Evolutionary conservation across 1,140 invertebrate genomes (phyloP), one percentile per base, ranked within the genome.

Genomic region (Archivesica marissinica): DNA sequence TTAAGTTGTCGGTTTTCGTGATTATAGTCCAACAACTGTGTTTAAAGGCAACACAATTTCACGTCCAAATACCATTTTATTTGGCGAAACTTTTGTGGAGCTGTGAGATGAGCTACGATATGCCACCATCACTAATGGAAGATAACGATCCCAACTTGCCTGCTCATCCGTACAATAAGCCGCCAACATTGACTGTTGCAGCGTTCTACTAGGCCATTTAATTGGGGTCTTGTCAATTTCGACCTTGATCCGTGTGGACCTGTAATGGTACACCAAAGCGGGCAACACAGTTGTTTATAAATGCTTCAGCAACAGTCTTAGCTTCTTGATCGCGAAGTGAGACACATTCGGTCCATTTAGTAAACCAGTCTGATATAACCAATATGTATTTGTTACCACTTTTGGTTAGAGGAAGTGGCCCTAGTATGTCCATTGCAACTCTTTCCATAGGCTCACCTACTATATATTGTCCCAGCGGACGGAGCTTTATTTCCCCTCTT

Each of bases 201-300:
- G n/a, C n/a, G n/a, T n/a, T n/a, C n/a, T n/a, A n/a, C n/a, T n/a
- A n/a, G n/a, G n/a, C n/a, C n/a, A n/a, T n/a, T n/a, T n/a, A n/a
- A n/a, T n/a, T n/a, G n/a, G n/a, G n/a, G n/a, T n/a, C n/a, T n/a
- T n/a, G n/a, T n/a, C n/a, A n/a, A n/a, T n/a, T n/a, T 41, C n/a
- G 35, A 6, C 79, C 79, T 74, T 72, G 79, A 28, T 72, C 80
- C 9, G 79, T 54, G n/a, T 56, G 38, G 3, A 82, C 44, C 25
- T 82, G 66, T 11, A 72, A 44, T 0, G 66, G 80, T 9, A 20
- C 38, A 11, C 66, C 79, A 20, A 35, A 75, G 11, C 66, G 39
- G 33, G n/a, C 20, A 3, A 82, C 33, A 17, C 41, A 82, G 23
- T 74, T 50, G 39, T 81, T 44, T n/a, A 79, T 1, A 47, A 79